Base-by-base conservation (phyloP, 2,113 vertebrate species). In the Nematolebias whitei region DNA sequence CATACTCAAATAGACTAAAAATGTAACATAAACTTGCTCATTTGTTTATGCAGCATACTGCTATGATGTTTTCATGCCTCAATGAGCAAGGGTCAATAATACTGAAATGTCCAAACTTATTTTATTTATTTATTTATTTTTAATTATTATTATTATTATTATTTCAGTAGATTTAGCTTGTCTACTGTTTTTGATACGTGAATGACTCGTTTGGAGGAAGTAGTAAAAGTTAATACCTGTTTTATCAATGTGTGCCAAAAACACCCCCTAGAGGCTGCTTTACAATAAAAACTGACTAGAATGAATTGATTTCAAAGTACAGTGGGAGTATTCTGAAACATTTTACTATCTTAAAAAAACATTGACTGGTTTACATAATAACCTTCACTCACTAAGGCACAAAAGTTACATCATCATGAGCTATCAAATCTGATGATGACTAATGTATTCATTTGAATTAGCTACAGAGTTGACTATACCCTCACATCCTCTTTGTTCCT, bases 201-300 rank as follows among this genome's bases (percentile, higher is more conserved):
- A 45, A 24, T 12, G n/a, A 23, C 49, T 16, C 68, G 40, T 48
- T 24, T 11, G 13, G 6, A 24, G 52, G 35, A 51, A 68, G 24
- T 32, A 63, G 12, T 56, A 35, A 71, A 5, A 61, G 43, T 65
- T 74, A 32, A 76, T 58, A 59, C 64, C 39, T 40, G 45, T 50
- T 54, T 68, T 38, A 74, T 80, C 53, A 71, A n/a, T 72, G 71
- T 80, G 81, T 62, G 59, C 78, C 76, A 76, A 82, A 88, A 87
- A 82, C 86, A 70, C 85, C 87, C 79, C 69, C 86, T 86, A 88
- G 83, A 68, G 86, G 78, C 60, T 64, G 84, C 66, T 71, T 2
- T 4, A 40, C 52, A 67, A 78, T 77, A 84, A 76, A 60, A 75
- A 47, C 74, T 74, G 50, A 13, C 18, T 12, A 7, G 2, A 1